Percentiles rank a stretch among this genome's conserved stretches.
These are phyloP conservation scores for Phrynocephalus guinanensis DNA, from an alignment of 2,797 vertebrate genomes.

Conservation along the genomic window DNA sequence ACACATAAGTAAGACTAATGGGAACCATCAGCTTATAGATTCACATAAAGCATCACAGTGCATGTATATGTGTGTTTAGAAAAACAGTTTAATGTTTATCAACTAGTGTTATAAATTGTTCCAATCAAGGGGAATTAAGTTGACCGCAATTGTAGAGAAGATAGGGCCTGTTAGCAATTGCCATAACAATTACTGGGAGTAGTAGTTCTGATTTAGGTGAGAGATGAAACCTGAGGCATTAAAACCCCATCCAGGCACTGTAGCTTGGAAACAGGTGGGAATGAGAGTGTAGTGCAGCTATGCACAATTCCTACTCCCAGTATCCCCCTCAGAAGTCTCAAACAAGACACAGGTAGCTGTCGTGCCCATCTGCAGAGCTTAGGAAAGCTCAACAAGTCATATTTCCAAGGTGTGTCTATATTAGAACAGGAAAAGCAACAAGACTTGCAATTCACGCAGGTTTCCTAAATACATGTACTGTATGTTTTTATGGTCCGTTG, in stretches of 20 bases:
- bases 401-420: too few species aligned
- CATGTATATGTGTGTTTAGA: background rate
- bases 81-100: background rate
- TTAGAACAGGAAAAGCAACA: too few species aligned
- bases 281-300: background rate
- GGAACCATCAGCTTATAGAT: background rate
- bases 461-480: background rate
- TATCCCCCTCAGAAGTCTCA: too few species aligned
- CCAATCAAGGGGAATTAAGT: background rate
- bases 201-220: too few species aligned
- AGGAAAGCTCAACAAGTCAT: background rate
- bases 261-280: too few species aligned
- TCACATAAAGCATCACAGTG: background rate
- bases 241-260: too few species aligned
- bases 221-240: background rate
- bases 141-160: background rate
- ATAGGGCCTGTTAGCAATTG: background rate
- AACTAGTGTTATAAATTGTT: slow-evolving; percentile 1
- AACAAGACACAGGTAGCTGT: background rate
- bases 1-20: background rate
- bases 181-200: background rate
- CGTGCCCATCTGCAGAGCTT: background rate
- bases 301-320: background rate
- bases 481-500: background rate
- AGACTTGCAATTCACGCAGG: background rate